Evolutionary conservation across 2,113 vertebrate genomes (phyloP).

Genomic region (Corythaeola cristata): DNA sequence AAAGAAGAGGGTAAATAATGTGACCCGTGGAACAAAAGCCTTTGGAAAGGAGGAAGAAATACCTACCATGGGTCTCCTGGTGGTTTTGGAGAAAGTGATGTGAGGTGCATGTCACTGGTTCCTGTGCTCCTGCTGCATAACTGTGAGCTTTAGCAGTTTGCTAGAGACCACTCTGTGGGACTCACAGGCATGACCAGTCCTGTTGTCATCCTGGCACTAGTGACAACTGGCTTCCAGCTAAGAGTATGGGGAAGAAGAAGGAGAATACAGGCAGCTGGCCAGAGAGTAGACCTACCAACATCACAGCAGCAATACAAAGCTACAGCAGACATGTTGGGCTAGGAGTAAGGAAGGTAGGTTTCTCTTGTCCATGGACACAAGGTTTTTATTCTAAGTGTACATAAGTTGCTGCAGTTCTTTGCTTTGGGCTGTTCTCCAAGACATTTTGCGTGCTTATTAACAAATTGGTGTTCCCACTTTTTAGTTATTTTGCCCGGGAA

Average conservation of each 20-base stretch:
- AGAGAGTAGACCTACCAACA: neutral
- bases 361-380: too few relatives aligned
- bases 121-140: neutral
- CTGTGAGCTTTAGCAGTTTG: neutral
- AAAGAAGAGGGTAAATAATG: neutral
- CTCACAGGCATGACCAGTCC: neutral
- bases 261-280: neutral
- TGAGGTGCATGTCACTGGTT: rapidly evolving
- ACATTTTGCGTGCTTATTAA: rapidly evolving
- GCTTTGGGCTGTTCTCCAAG: neutral
- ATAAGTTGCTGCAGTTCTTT: neutral
- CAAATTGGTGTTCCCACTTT: neutral
- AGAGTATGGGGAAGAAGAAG: neutral
- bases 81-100: neutral
- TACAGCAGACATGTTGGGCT: rapidly evolving
- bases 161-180: neutral
- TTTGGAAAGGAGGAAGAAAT: neutral
- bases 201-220: neutral
- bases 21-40: neutral
- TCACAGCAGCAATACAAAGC: too few relatives aligned
- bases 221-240: neutral
- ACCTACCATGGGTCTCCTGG: neutral
- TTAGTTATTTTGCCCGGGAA: neutral
- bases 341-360: neutral
- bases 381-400: neutral